phyloP scores from a whole-genome alignment of 2,113 vertebrate genomes.

The Climacteris rufus region DNA sequence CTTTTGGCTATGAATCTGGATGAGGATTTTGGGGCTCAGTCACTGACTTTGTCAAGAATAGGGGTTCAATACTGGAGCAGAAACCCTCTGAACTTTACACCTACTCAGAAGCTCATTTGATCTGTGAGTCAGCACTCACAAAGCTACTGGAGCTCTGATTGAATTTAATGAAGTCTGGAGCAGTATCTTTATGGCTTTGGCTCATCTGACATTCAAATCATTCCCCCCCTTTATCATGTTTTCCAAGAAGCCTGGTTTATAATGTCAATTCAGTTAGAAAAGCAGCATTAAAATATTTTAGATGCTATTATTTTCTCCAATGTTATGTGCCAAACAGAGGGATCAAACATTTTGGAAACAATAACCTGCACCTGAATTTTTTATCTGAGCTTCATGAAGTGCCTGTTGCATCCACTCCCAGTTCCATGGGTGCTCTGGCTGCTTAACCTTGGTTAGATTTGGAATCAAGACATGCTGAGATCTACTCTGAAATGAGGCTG shows the following conservation, averaged over 20 bases:
- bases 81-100: neutral
- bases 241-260: neutral
- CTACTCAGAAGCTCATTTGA: neutral
- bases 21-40: neutral
- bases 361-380: neutral
- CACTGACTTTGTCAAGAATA: neutral
- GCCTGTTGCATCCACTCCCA: neutral
- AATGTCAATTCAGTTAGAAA: neutral
- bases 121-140: neutral
- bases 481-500: neutral
- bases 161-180: constrained; percentile 37
- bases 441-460: neutral
- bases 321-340: neutral
- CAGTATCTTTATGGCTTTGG: neutral
- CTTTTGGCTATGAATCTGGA: neutral
- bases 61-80: neutral
- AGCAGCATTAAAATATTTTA: neutral
- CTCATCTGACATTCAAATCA: neutral
- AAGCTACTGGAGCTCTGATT: neutral
- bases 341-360: neutral
- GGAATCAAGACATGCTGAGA: neutral
- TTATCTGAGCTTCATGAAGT: neutral
- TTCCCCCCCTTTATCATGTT: neutral
- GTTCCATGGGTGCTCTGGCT: neutral
- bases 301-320: neutral